These are phyloP conservation scores for Thecophora atra DNA, from an alignment of 2,888 invertebrate species.

Conservation along the genomic window DNA sequence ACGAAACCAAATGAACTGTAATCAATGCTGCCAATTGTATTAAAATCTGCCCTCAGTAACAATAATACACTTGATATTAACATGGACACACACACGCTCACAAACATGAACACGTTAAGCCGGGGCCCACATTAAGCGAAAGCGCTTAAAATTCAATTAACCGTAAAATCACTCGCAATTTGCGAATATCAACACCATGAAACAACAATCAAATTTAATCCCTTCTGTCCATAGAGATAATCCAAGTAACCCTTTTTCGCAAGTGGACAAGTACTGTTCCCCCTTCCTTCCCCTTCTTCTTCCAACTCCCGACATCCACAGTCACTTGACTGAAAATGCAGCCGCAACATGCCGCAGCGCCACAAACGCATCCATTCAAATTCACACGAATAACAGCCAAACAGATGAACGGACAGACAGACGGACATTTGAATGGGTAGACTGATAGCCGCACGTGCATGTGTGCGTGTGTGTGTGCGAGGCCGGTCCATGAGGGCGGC, in stretches of 20 bases:
- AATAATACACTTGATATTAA: too few species aligned
- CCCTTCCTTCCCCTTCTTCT: not conserved
- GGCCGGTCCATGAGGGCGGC: constrained; percentile 13
- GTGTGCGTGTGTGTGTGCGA: not conserved
- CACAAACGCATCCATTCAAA: constrained; percentile 34
- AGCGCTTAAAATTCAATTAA: constrained; percentile 66
- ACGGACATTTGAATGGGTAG: not conserved
- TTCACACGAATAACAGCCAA: constrained; percentile 22
- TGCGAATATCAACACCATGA: constrained; percentile 42
- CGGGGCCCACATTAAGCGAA: constrained; percentile 53
- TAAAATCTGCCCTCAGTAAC: not conserved
- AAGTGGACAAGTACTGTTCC: constrained; percentile 5
- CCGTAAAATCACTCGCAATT: constrained; percentile 64
- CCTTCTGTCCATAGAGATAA: constrained; percentile 34
- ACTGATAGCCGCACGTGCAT: not conserved
- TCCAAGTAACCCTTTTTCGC: constrained; percentile 35
- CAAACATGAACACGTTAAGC: not conserved
- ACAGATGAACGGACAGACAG: not conserved
- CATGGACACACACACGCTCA: not conserved
- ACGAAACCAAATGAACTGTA: constrained; percentile 10
- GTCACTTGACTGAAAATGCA: constrained; percentile 12
- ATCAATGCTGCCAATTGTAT: constrained; percentile 11
- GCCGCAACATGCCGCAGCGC: constrained; percentile 21
- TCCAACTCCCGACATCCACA: not conserved
- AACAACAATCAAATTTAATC: constrained; percentile 38